Conservation (phyloP, 2,888 invertebrate species). For the Noctua pronuba region DNA sequence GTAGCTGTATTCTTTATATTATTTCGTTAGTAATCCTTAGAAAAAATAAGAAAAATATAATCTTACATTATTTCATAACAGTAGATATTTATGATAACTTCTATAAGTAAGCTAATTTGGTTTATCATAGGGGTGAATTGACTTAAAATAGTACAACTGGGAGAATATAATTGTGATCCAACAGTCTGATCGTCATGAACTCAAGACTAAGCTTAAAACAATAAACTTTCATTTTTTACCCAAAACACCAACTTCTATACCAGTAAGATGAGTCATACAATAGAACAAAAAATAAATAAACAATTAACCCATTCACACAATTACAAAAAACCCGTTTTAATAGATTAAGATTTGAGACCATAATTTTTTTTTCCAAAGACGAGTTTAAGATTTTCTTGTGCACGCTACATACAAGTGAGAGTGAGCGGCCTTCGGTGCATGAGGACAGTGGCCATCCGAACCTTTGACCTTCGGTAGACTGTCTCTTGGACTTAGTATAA, state of each 20-base stretch:
- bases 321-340: slow-evolving; percentile 15
- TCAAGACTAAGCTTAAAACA: not conserved
- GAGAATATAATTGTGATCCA: not conserved
- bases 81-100: not conserved
- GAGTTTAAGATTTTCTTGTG: slow-evolving; percentile 57
- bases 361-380: not conserved
- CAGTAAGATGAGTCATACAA: not conserved
- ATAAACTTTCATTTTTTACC: not conserved
- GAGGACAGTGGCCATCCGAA: slow-evolving; percentile 63
- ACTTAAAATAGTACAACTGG: not conserved
- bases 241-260: not conserved
- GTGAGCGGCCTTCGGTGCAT: slow-evolving; percentile 69
- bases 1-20: not conserved
- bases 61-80: no score
- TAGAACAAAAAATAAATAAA: slow-evolving; percentile 8
- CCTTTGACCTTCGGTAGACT: slow-evolving; percentile 53
- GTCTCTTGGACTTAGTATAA: slow-evolving; percentile 35
- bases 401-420: slow-evolving; percentile 69
- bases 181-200: no score
- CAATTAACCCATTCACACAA: slow-evolving; percentile 10
- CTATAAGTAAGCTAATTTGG: not conserved
- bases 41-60: no score
- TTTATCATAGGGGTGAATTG: not conserved
- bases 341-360: not conserved
- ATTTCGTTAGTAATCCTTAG: not conserved